Base-by-base conservation (phyloP, 1,140 invertebrate species). In the Anoplophora glabripennis region DNA sequence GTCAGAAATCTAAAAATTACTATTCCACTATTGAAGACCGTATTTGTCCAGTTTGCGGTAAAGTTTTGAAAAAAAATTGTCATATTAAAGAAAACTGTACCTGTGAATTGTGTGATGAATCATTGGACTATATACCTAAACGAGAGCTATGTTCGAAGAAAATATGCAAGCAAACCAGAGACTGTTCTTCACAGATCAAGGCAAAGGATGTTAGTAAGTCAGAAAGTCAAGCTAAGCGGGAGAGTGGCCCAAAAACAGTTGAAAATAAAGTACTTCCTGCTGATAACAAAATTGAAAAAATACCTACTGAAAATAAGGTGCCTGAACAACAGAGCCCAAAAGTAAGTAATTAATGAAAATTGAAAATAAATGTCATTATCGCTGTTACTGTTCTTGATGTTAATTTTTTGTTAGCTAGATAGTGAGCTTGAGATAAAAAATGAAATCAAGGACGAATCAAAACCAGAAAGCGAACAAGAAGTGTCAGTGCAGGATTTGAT, bases 41-140 rank as follows among this genome's bases (percentile, higher is more conserved):
- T 11, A 34, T 49, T 34, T 53, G 37, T 38, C 38, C 35, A 3
- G 5, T 5, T 28, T 28, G 21, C 21, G 21, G 14, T 21, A 37
- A 49, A 35, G 14, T 11, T 49, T 4, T 49, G 35, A 28, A 34
- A 11, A 33, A 36, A 34, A 49, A 49, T 8, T 4, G 11, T 49
- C 15, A 33, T n/a, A 7, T 21, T 49, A 34, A 34, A n/a, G 21
- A 49, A 38, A 40, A 37, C 8, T 37, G 9, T 38, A 10, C 9
- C n/a, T 10, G n/a, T 40, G 14, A 28, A 28, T 28, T 5, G 21
- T 28, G 14, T 18, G 49, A 53, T 38, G 47, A 49, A 7, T n/a
- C 28, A 7, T 41, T 53, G 18, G 49, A 53, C 40, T 53, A 53
- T 53, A 53, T 53, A 15, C 49, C 49, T 4, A 53, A 40, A 53